phyloP scores from a whole-genome alignment of 2,113 vertebrate species.

The Cromileptes altivelis region DNA sequence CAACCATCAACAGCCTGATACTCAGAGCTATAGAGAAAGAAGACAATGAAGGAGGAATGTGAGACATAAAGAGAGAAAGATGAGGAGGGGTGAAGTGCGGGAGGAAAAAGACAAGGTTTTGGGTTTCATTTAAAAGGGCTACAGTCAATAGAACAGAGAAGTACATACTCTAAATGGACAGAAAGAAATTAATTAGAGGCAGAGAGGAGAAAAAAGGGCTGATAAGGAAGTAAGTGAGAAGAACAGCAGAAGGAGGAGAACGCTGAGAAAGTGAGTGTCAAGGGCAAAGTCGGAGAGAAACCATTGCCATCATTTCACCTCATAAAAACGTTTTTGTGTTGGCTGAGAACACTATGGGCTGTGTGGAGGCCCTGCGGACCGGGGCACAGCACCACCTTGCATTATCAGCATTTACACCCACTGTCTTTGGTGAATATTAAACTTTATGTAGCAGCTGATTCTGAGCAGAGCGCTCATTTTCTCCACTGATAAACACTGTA shows the following conservation, averaged over 20 bases:
- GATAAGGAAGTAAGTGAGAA: conserved; percentile 35
- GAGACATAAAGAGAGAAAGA: conserved; percentile 13
- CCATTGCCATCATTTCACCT: conserved; percentile 43
- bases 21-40: conserved; percentile 2
- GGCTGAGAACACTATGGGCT: conserved; percentile 41
- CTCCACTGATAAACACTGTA: conserved; percentile 1
- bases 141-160: conserved; percentile 26
- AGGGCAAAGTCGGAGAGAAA: conserved; percentile 43
- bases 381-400: conserved; percentile 28
- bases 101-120: not conserved
- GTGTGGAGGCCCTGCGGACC: conserved; percentile 29
- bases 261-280: conserved; percentile 43
- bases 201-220: not conserved
- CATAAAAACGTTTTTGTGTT: conserved; percentile 67
- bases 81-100: not conserved
- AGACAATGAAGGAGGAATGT: not conserved
- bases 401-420: conserved; percentile 48
- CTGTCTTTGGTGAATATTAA: conserved; percentile 39
- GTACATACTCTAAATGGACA: conserved; percentile 17
- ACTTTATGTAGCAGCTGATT: conserved; percentile 42
- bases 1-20: conserved; percentile 10
- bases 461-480: conserved; percentile 14
- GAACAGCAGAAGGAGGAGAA: conserved; percentile 9
- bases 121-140: conserved; percentile 21
- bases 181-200: conserved; percentile 22